Evolutionary conservation across 2,797 vertebrate genomes (phyloP).

Genomic region (Saxicola maurus): DNA sequence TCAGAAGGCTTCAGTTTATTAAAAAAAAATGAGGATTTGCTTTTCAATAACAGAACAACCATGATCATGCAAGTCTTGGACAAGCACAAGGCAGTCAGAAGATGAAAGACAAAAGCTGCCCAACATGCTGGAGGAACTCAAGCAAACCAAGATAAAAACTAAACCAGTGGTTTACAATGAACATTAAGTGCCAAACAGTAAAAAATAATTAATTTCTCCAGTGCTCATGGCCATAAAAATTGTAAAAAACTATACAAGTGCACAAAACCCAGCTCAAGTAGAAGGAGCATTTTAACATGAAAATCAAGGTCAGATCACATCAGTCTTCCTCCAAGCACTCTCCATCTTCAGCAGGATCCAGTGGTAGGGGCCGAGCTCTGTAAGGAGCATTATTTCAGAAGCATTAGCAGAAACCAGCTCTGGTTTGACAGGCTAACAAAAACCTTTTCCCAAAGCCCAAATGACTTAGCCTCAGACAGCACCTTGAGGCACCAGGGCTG

Average conservation of each 20-base stretch:
- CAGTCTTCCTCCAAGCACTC: background rate
- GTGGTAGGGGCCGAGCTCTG: conserved; percentile 55
- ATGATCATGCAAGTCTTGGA: background rate
- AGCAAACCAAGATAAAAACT: conserved; percentile 1
- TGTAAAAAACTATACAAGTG: background rate
- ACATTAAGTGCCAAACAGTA: background rate
- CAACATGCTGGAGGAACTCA: background rate
- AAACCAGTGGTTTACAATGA: background rate
- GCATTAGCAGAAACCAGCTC: background rate
- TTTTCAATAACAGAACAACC: conserved; percentile 1
- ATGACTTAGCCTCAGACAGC: background rate
- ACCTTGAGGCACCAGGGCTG: background rate
- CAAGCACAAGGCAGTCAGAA: background rate
- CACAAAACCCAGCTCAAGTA: background rate
- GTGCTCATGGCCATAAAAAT: background rate
- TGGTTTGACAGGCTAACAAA: background rate
- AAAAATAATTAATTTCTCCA: background rate
- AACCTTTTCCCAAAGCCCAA: background rate
- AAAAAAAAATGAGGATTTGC: background rate
- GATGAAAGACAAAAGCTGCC: background rate
- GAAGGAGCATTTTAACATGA: background rate
- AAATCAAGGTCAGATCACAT: background rate
- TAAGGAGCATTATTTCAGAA: background rate
- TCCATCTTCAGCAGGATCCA: conserved; percentile 27
- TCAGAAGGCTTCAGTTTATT: background rate